Conservation (phyloP, 2,888 invertebrate species). For the Phytoseiulus persimilis region DNA sequence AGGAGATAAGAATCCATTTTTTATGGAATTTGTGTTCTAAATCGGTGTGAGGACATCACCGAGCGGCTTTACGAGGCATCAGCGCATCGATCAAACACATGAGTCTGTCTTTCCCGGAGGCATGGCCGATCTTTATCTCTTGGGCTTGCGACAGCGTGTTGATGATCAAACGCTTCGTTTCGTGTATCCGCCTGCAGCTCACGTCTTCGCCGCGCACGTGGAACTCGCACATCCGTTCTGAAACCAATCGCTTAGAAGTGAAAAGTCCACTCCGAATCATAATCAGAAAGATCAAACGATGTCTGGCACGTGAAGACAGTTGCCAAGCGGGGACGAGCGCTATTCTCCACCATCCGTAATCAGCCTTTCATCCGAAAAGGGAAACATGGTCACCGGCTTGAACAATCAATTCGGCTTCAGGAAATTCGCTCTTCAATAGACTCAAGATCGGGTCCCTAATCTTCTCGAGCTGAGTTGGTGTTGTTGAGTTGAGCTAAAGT, state of each 20-base stretch:
- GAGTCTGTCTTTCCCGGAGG: not conserved
- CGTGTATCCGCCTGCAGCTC: constrained; percentile 12
- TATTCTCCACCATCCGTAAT: too few species aligned
- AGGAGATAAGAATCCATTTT: too few species aligned
- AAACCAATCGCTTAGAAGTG: not conserved
- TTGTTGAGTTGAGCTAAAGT: not conserved
- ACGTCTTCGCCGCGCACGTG: constrained; percentile 18
- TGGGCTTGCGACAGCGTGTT: not conserved
- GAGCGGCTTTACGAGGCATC: not conserved
- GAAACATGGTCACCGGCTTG: not conserved
- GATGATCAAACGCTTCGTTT: not conserved
- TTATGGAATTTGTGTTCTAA: too few species aligned
- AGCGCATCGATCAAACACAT: constrained; percentile 6
- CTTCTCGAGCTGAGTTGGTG: not conserved
- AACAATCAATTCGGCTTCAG: not conserved
- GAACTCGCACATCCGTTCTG: constrained; percentile 26
- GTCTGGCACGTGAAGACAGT: too few species aligned
- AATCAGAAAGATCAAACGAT: too few species aligned
- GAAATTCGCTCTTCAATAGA: not conserved
- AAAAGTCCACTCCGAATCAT: too few species aligned
- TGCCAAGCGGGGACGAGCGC: too few species aligned
- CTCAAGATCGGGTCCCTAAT: not conserved
- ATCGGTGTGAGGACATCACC: too few species aligned
- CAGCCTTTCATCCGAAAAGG: too few species aligned
- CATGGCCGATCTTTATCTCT: constrained; percentile 31